Evolutionary conservation across 2,888 invertebrate species (phyloP), one percentile per base, ranked within the genome.

Genomic region (Chymomyza amoena): DNA sequence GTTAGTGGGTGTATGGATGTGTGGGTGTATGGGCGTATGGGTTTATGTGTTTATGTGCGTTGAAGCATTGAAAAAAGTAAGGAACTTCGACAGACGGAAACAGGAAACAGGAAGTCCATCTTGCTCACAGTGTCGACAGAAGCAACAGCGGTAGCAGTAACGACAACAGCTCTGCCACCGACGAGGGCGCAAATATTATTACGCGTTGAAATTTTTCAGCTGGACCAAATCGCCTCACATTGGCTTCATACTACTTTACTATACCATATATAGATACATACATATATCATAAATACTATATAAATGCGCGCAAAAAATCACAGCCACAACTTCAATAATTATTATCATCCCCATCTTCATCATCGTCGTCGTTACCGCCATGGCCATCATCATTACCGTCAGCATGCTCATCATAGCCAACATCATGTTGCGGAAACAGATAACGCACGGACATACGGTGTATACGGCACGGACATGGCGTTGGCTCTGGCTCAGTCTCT

Each of bases 81-180:
- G 84, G 84, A 86, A 86, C 88, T 86, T 86, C 85, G 85, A 86
- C 85, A 86, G 90, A 84, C 91, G 91, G 91, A 91, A 91, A 91
- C 91, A 90, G 91, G 91, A 91, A 91, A 91, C 91, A 90, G 91
- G 91, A 91, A 91, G 91, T 91, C 91, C 91, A 91, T 91, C 91
- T 91, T 91, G 84, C 90, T 90, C 87, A 83, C 82, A 88, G 86
- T 87, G 84, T 81, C 84, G 78, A 76, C 78, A 73, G 77, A 73
- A 73, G 68, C 64, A 69, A 60, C 52, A 56, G 66, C 50, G 52
- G 70, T 32, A 61, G 54, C 16, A 16, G 69, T 13, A 6, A 20
- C 45, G 54, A 13, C 52, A 54, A 52, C 15, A 16, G 25, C 25
- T 25, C 10, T 51, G 68, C 69, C 72, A 74, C 68, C 60, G 13